A percentile compares a stretch with the other conserved stretches of the same genome.
phyloP scores from a whole-genome alignment of 2,113 vertebrate genomes.

The human (Homo sapiens) region DNA sequence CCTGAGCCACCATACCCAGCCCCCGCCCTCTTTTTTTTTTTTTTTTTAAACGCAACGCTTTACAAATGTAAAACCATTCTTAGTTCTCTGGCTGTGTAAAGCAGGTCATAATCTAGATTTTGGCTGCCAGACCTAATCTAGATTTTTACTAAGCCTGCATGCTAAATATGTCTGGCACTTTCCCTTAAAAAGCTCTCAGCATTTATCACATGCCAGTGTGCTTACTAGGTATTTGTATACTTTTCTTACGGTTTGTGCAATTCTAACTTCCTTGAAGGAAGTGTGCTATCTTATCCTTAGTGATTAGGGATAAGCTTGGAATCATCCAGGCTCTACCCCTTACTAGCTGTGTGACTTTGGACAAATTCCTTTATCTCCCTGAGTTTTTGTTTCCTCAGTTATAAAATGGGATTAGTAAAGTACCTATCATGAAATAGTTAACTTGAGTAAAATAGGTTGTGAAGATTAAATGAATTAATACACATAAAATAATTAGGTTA shows the following conservation, averaged over 20 bases:
- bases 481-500: neutral
- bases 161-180: no score
- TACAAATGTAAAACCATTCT: neutral
- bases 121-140: no score
- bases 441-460: neutral
- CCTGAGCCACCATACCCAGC: no score
- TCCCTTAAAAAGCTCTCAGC: no score
- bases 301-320: neutral
- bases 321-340: neutral
- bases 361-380: neutral
- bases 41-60: neutral
- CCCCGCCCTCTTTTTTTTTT: rapidly evolving
- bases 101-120: no score
- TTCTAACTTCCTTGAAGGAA: neutral
- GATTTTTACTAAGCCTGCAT: no score
- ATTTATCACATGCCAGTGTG: no score
- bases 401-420: neutral
- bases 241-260: no score
- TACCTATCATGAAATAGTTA: neutral
- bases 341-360: neutral
- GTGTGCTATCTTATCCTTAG: neutral
- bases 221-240: no score
- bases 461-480: neutral
- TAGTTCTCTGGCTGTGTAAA: no score
- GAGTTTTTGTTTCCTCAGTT: neutral